Evolutionary conservation across 2,888 invertebrate genomes (phyloP).

Genomic region (Drosophila nigritarsus): DNA sequence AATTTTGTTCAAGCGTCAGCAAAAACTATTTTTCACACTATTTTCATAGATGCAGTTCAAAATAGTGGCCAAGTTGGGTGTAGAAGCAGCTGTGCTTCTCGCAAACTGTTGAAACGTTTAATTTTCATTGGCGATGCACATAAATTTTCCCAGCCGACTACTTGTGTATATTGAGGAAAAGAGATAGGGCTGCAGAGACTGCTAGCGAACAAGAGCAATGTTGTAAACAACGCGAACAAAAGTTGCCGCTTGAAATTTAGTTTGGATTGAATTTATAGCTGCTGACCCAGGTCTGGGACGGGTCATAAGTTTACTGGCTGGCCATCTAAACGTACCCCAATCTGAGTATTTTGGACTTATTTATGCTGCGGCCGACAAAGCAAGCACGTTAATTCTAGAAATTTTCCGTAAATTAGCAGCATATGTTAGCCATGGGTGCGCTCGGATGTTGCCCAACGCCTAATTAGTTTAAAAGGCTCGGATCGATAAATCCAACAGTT

Average conservation of each 20-base stretch:
- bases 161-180: conserved; percentile 34
- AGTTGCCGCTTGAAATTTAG: conserved; percentile 64
- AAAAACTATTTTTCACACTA: conserved; percentile 60
- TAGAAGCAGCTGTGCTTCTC: conserved; percentile 51
- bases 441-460: conserved; percentile 35
- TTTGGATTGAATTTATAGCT: conserved; percentile 73
- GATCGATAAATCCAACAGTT: conserved; percentile 71
- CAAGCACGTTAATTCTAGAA: conserved; percentile 72
- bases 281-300: conserved; percentile 20
- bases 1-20: conserved; percentile 35
- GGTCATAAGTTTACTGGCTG: conserved; percentile 27
- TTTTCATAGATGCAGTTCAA: conserved; percentile 37
- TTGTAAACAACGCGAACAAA: conserved; percentile 69
- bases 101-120: conserved; percentile 54
- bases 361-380: conserved; percentile 61
- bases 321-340: conserved; percentile 28
- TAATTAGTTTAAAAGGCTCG: conserved; percentile 77
- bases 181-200: not conserved
- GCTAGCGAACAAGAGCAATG: conserved; percentile 11
- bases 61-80: conserved; percentile 41
- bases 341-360: conserved; percentile 59
- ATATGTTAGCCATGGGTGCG: conserved; percentile 41
- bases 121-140: conserved; percentile 67
- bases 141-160: conserved; percentile 65
- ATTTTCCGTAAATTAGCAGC: conserved; percentile 58